These are phyloP conservation scores for Pentalonia nigronervosa DNA, from an alignment of 1,140 invertebrate species.

Conservation along the genomic window DNA sequence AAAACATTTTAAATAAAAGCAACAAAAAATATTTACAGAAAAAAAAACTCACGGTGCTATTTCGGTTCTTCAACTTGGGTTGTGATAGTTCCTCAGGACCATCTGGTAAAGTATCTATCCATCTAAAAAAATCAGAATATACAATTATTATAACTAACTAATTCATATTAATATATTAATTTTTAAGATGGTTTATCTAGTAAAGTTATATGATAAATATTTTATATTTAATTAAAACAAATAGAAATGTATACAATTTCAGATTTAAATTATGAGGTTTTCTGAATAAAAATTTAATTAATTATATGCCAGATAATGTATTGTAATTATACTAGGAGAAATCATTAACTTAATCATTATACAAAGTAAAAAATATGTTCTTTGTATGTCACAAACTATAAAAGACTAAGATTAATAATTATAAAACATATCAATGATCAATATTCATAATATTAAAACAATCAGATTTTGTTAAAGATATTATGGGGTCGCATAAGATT, in stretches of 20 bases:
- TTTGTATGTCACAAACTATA: background rate
- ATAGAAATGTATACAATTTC: too few species aligned
- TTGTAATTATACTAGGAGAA: background rate
- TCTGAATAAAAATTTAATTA: too few species aligned
- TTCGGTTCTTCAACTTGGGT: background rate
- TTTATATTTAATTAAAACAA: too few species aligned
- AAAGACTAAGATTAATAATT: background rate
- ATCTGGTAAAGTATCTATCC: conserved; percentile 41
- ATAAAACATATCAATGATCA: too few species aligned
- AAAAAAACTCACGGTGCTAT: conserved; percentile 52
- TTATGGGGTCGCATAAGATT: too few species aligned
- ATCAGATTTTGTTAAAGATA: too few species aligned
- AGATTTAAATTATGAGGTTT: too few species aligned
- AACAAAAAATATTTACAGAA: background rate
- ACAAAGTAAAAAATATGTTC: background rate
- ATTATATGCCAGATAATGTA: too few species aligned
- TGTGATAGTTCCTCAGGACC: background rate
- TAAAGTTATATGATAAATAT: background rate
- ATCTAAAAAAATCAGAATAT: background rate
- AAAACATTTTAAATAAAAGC: background rate
- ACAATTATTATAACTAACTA: background rate
- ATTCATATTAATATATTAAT: background rate
- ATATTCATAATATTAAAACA: too few species aligned
- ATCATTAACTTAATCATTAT: background rate
- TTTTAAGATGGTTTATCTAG: background rate